Evolutionary conservation across 2,113 vertebrate genomes (phyloP).

Genomic region (Strix aluco): DNA sequence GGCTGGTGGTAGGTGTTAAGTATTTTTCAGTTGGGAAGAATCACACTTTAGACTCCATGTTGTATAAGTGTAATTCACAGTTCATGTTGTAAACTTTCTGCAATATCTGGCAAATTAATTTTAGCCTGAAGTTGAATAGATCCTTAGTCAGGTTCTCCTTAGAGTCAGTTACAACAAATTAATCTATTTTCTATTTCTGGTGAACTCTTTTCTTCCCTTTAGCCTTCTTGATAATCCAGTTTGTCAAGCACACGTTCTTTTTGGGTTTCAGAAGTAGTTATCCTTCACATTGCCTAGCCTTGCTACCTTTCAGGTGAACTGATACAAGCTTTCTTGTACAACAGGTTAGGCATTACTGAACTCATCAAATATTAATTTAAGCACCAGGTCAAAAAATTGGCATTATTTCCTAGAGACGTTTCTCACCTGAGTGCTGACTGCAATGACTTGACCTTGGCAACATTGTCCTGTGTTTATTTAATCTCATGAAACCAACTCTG

Average conservation of each 20-base stretch:
- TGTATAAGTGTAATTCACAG: not conserved
- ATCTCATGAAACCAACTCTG: not conserved
- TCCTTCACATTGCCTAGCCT: not conserved
- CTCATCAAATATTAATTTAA: not conserved
- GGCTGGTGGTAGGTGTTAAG: not conserved
- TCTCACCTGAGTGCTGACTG: not conserved
- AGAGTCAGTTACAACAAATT: not conserved
- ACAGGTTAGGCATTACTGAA: not conserved
- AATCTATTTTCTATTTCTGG: not conserved
- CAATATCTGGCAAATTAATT: not conserved
- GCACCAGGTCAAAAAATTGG: not conserved
- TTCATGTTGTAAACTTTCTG: not conserved
- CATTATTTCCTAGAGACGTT: not conserved
- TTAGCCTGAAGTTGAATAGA: not conserved
- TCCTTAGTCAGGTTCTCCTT: not conserved
- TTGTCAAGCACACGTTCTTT: not conserved
- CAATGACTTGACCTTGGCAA: not conserved
- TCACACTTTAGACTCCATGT: not conserved
- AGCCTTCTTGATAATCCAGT: not conserved
- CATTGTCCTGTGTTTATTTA: not conserved
- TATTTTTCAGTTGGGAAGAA: rapidly evolving
- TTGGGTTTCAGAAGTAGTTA: not conserved
- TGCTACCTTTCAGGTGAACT: not conserved
- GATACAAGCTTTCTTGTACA: not conserved
- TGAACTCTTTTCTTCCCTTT: not conserved